Base-by-base conservation (phyloP, 2,797 vertebrate genomes). In the Lerista edwardsae region DNA sequence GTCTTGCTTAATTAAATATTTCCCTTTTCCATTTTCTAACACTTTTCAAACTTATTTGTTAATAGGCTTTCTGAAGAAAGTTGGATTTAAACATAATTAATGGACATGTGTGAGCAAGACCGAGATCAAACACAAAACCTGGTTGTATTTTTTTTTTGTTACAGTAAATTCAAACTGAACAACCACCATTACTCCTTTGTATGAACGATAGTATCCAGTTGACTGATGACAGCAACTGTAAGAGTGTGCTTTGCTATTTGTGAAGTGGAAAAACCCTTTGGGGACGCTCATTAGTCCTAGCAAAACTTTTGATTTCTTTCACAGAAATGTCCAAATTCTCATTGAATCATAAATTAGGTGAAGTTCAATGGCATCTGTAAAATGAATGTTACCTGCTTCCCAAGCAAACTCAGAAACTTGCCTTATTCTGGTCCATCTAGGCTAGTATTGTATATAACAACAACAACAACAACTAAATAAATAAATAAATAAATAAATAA, bases 1-100 rank as follows among this genome's bases (percentile, higher is more conserved):
- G 80, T 86, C 86, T 82, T 93, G 93, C 95, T 95, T 95, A 95
- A 95, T 95, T 95, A 91, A 93, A 91, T 94, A 95, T 96, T 95
- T 95, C 93, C 93, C 91, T 93, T 91, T 92, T 82, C 92, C 94
- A 88, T 96, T 96, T 96, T 94, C 93, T 92, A 94, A 92, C 93
- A 92, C 93, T 93, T 94, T 94, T 94, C 75, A 93, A 94, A 94
- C 79, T 62, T 82, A 86, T 69, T 93, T 94, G 93, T 95, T 95
- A 95, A 91, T 94, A 95, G 94, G 94, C 84, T 90, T 95, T 94
- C 91, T 93, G 90, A 91, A 94, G 94, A 93, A 88, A 94, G 90
- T 90, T 95, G 91, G 92, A 94, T 95, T 89, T 84, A 73, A 93
- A 76, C 92, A 94, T 92, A 92, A 93, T 93, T 82, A 92, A 87